These are phyloP conservation scores for Macrostomum lignano DNA, from an alignment of 1,140 invertebrate species.

Conservation along the genomic window DNA sequence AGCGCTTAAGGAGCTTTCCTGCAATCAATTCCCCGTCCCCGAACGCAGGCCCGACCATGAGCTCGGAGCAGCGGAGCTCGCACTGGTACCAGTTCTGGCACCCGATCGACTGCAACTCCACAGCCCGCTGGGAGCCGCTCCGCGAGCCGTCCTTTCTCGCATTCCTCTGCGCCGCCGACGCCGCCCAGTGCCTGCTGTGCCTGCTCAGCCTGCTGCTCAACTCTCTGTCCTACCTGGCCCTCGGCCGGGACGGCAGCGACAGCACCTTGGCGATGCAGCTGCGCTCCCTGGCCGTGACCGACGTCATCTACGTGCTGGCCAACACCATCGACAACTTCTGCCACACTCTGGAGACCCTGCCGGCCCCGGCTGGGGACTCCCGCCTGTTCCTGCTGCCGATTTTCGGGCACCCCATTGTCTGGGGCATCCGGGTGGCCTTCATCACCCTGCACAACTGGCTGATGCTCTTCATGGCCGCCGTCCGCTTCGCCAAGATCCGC, in stretches of 20 bases:
- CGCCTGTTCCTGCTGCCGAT: not conserved
- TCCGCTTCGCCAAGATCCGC: no score
- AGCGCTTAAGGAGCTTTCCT: no score
- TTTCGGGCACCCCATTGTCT: not conserved
- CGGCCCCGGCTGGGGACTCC: not conserved
- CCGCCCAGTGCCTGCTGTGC: not conserved
- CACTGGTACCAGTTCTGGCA: no score
- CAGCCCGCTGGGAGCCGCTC: constrained; percentile 2
- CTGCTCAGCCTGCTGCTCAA: no score
- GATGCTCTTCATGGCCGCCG: no score
- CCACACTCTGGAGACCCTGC: constrained; percentile 1
- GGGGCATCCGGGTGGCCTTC: not conserved
- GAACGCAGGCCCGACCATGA: no score
- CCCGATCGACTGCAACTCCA: constrained; percentile 4
- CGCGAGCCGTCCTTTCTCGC: not conserved
- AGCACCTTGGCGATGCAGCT: no score
- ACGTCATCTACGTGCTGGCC: no score
- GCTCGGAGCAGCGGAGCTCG: no score
- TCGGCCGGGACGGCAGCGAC: constrained; percentile 4
- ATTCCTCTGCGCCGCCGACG: not conserved
- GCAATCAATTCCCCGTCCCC: no score
- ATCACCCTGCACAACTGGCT: not conserved
- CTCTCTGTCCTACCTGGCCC: constrained; percentile 5
- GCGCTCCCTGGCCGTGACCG: no score
- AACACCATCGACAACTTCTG: constrained; percentile 4